These are phyloP conservation scores for Apomyelois bistriatella DNA, from an alignment of 2,888 invertebrate genomes.

Conservation along the genomic window DNA sequence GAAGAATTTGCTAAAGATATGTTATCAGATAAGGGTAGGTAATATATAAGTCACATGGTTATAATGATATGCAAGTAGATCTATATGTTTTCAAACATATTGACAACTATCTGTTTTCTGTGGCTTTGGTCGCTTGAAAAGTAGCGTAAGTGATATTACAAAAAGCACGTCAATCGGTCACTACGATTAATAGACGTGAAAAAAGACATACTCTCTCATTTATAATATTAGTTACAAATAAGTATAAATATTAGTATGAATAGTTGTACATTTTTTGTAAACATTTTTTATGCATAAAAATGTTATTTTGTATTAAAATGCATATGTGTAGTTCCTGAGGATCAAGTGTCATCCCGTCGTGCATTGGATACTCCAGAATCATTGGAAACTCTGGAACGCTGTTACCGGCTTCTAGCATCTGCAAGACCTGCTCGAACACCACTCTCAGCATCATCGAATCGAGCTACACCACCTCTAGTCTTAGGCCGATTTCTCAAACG, in stretches of 20 bases:
- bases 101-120: too few relatives aligned
- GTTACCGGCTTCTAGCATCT: constrained; percentile 85
- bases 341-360: constrained; percentile 86
- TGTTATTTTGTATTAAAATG: constrained; percentile 15
- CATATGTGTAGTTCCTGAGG: constrained; percentile 83
- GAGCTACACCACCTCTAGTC: constrained; percentile 75
- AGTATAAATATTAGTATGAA: too few relatives aligned
- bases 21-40: constrained; percentile 88
- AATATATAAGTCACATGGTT: background rate
- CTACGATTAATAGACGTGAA: too few relatives aligned
- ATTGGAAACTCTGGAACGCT: constrained; percentile 86
- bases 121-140: too few relatives aligned
- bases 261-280: too few relatives aligned
- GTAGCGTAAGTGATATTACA: too few relatives aligned
- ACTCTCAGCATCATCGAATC: constrained; percentile 80
- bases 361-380: constrained; percentile 85
- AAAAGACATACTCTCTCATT: too few relatives aligned
- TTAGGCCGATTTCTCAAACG: constrained; percentile 88
- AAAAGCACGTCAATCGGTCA: too few relatives aligned
- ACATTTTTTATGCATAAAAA: background rate
- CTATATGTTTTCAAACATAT: too few relatives aligned
- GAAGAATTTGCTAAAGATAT: constrained; percentile 84
- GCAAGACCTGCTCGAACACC: constrained; percentile 79
- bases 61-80: background rate
- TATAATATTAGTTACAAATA: background rate